A percentile compares a stretch with the other conserved stretches of the same genome.
phyloP scores from a whole-genome alignment of 2,797 vertebrate species.

The Phrynocephalus forsythii region DNA sequence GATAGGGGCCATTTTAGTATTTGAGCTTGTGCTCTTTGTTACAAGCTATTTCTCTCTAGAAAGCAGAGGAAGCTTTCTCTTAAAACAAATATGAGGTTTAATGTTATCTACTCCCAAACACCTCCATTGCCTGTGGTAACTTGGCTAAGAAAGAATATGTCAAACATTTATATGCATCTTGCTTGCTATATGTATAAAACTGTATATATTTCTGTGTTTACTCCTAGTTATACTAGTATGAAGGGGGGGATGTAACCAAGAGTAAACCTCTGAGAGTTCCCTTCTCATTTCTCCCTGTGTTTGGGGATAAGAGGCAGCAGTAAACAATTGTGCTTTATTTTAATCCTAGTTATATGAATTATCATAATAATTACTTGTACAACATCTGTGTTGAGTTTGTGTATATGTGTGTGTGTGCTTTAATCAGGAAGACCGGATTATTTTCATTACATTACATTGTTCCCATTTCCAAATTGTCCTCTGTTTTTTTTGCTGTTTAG shows the following conservation, averaged over 20 bases:
- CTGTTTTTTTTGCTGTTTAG: conserved; percentile 52
- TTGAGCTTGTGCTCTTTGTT: not conserved
- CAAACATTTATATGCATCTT: conserved; percentile 66
- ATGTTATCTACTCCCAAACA: conserved; percentile 57
- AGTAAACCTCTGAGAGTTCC: conserved; percentile 77
- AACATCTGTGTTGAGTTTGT: conserved; percentile 71
- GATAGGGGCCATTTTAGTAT: not conserved
- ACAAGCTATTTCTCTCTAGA: not conserved
- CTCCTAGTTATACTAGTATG: conserved; percentile 60
- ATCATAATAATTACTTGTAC: conserved; percentile 79
- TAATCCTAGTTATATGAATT: conserved; percentile 81
- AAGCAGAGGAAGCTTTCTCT: conserved; percentile 31
- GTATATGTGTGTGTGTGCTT: conserved; percentile 43
- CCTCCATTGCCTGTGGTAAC: conserved; percentile 48
- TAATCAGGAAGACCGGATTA: conserved; percentile 60
- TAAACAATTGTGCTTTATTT: conserved; percentile 81
- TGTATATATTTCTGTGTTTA: conserved; percentile 70
- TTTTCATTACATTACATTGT: conserved; percentile 63
- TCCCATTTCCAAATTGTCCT: conserved; percentile 55
- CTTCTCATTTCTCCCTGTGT: conserved; percentile 72
- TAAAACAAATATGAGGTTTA: conserved; percentile 51
- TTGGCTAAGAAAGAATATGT: conserved; percentile 48
- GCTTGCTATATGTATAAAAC: conserved; percentile 62
- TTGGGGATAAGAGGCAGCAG: conserved; percentile 75
- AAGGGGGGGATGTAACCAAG: conserved; percentile 65